Percentiles rank a stretch among this genome's conserved stretches.
Evolutionary conservation across 2,113 vertebrate genomes (phyloP).

Genomic region (Bagarius yarrelli): DNA sequence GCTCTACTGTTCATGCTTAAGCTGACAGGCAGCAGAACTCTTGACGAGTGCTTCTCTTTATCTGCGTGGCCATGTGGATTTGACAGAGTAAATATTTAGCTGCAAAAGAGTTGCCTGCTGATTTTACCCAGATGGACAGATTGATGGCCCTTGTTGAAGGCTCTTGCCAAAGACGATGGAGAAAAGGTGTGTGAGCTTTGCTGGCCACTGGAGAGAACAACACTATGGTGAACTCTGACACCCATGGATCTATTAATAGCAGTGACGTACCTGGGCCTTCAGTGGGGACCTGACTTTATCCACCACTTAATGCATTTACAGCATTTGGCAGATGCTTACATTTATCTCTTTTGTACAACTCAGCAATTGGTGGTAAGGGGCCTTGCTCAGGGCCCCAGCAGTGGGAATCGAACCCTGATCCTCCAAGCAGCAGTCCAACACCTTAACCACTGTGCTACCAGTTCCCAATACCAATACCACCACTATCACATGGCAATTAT

Average conservation of each 20-base stretch:
- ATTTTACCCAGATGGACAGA: slow-evolving; percentile 94
- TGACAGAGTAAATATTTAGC: slow-evolving; percentile 92
- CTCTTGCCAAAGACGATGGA: slow-evolving; percentile 80
- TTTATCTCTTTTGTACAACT: too few relatives aligned
- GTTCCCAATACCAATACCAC: too few relatives aligned
- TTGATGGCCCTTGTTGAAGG: slow-evolving; percentile 80
- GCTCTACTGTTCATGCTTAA: slow-evolving; percentile 81
- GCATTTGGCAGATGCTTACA: too few relatives aligned
- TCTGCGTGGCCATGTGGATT: slow-evolving; percentile 84
- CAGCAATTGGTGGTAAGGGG: too few relatives aligned
- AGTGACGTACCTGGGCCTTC: too few relatives aligned
- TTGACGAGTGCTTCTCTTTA: slow-evolving; percentile 92
- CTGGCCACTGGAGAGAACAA: slow-evolving; percentile 16
- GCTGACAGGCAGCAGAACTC: slow-evolving; percentile 83
- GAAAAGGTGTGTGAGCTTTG: slow-evolving; percentile 61
- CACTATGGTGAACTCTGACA: slow-evolving; percentile 17
- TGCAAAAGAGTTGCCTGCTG: slow-evolving; percentile 87
- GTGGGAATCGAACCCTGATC: too few relatives aligned
- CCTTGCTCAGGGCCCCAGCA: too few relatives aligned
- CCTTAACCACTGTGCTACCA: too few relatives aligned
- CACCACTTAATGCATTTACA: too few relatives aligned
- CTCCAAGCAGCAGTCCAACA: too few relatives aligned
- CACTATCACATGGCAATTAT: too few relatives aligned
- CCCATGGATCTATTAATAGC: not conserved
- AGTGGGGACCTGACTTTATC: too few relatives aligned